These are phyloP conservation scores for Lycaena phlaeas DNA, from an alignment of 2,888 invertebrate species.

Conservation along the genomic window DNA sequence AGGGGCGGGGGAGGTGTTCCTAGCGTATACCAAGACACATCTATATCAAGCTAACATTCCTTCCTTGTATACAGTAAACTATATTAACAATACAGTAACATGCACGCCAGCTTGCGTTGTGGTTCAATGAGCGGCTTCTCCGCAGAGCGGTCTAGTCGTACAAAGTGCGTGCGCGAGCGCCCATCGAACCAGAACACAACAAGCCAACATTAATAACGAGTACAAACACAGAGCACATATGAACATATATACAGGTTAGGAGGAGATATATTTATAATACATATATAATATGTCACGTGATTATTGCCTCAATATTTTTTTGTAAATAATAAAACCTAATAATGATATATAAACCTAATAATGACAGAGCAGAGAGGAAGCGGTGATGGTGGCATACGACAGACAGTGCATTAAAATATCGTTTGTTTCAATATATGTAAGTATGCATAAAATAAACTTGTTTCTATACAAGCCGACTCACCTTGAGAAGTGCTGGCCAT, in stretches of 20 bases:
- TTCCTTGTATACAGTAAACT: constrained; percentile 54
- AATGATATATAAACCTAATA: constrained; percentile 68
- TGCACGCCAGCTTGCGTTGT: constrained; percentile 68
- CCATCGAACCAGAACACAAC: constrained; percentile 71
- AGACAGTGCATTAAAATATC: constrained; percentile 74
- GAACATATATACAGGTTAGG: constrained; percentile 63
- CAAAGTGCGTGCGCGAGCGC: constrained; percentile 30
- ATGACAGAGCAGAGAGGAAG: constrained; percentile 76
- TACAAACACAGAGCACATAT: constrained; percentile 71
- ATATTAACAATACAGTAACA: constrained; percentile 65
- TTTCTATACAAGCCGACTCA: constrained; percentile 75
- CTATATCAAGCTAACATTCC: constrained; percentile 68
- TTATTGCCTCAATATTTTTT: constrained; percentile 66
- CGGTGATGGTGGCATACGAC: constrained; percentile 75
- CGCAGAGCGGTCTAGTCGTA: constrained; percentile 33
- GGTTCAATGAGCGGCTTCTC: constrained; percentile 56
- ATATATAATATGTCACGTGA: constrained; percentile 63
- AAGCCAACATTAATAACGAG: constrained; percentile 66
- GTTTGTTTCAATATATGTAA: constrained; percentile 70
- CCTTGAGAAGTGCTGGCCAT: constrained; percentile 90
- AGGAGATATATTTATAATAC: constrained; percentile 50
- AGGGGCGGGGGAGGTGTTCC: constrained; percentile 55
- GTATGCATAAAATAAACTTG: constrained; percentile 70
- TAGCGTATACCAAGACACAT: constrained; percentile 59
- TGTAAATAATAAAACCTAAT: constrained; percentile 53